Evolutionary conservation across 23 tunicate genomes (phyloP).

Genomic region (Styela clava): DNA sequence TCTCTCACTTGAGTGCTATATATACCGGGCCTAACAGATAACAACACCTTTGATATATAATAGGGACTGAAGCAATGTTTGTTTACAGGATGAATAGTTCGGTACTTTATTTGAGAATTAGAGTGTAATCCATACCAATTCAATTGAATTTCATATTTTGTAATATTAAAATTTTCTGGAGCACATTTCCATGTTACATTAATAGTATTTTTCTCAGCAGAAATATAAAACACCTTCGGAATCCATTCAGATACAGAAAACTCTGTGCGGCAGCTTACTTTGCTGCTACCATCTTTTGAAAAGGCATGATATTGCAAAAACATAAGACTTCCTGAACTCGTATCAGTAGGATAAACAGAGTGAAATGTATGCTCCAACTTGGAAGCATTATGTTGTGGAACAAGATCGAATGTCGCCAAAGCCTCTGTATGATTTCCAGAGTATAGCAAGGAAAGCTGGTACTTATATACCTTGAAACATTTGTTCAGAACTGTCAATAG

Average conservation of each 20-base stretch:
- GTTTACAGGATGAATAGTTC: not conserved
- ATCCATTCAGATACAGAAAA: conserved; percentile 14
- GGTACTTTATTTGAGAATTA: not conserved
- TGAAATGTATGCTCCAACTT: not conserved
- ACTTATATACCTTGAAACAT: conserved; percentile 8
- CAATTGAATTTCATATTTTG: conserved; percentile 8
- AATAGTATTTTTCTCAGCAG: not conserved
- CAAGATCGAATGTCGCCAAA: not conserved
- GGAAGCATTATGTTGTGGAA: not conserved
- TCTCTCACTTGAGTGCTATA: conserved; percentile 22
- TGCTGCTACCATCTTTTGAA: too few species aligned
- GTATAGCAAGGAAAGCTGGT: not conserved
- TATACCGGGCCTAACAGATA: not conserved
- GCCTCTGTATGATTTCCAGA: not conserved
- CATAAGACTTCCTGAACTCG: not conserved
- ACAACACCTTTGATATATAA: not conserved
- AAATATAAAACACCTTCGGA: not conserved
- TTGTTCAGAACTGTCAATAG: not conserved
- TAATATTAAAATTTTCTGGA: not conserved
- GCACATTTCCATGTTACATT: conserved; percentile 20
- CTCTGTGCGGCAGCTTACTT: not conserved
- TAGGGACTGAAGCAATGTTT: not conserved
- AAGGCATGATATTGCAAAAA: conserved; percentile 15
- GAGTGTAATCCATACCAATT: not conserved
- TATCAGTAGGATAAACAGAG: conserved; percentile 1